Evolutionary conservation across 2,888 invertebrate genomes (phyloP).

Genomic region (Euclidia mi): DNA sequence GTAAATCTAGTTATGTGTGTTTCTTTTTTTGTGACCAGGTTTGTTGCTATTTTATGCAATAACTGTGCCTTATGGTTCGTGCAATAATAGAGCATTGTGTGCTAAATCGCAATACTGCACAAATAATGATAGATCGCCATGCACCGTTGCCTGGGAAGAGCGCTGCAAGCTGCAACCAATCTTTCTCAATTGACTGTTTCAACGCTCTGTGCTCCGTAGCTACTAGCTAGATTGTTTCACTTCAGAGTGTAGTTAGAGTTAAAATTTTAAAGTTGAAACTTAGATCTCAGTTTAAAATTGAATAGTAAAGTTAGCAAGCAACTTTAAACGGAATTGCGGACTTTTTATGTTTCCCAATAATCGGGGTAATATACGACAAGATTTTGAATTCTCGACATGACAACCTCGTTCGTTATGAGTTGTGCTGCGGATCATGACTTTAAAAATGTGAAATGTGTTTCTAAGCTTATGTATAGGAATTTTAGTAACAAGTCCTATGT

Average conservation of each 20-base stretch:
- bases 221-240: slow-evolving; percentile 7
- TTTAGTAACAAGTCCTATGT: too few species aligned
- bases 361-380: slow-evolving; percentile 1
- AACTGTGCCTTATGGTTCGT: slow-evolving; percentile 22
- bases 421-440: too few species aligned
- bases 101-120: slow-evolving; percentile 29
- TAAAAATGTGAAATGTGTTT: too few species aligned
- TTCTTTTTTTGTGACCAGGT: slow-evolving; percentile 10
- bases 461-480: too few species aligned
- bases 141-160: slow-evolving; percentile 21
- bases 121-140: slow-evolving; percentile 29
- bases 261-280: neutral
- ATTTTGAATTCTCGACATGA: too few species aligned
- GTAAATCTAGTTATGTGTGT: too few species aligned
- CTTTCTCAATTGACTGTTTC: slow-evolving; percentile 19
- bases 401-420: too few species aligned
- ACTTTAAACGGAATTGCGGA: slow-evolving; percentile 29
- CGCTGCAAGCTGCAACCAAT: slow-evolving; percentile 17
- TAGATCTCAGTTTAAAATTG: slow-evolving; percentile 14
- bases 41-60: slow-evolving; percentile 18
- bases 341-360: slow-evolving; percentile 29
- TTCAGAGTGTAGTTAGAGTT: slow-evolving; percentile 4
- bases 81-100: slow-evolving; percentile 30
- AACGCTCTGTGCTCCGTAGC: neutral
- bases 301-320: slow-evolving; percentile 25